Evolutionary conservation across 2,888 invertebrate genomes (phyloP), one percentile per base, ranked within the genome.

Genomic region (Epinotia demarniana): DNA sequence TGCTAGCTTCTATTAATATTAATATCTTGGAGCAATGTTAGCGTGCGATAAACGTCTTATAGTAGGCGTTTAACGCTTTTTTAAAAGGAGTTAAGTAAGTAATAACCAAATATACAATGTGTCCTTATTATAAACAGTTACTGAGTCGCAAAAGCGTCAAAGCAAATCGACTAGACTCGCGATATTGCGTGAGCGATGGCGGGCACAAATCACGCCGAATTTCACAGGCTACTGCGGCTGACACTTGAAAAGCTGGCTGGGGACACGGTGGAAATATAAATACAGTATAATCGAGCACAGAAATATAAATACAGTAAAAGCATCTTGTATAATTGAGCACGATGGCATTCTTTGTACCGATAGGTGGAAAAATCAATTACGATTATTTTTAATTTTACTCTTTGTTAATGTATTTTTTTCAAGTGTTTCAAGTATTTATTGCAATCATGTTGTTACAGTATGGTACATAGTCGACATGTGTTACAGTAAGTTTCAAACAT

Each of bases 131-230:
- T 64, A 64, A 53, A 67, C 23, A 68, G 43, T 43, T 43, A 68
- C 19, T 9, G 5, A 46, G 43, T 60, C 27, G 6, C 5, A 58
- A 27, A 60, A 27, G 16, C 23, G 58, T 27, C 23, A 12, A 4
- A 3, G 58, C 8, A 5, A 68, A 23, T 57, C 57, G 43, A 43
- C 23, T 18, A 16, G 1, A 27, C 8, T 11, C 39, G 43, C 46
- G 46, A 69, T 63, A 43, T 58, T 57, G 70, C 53, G 60, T 53
- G 75, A 75, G 70, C 13, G 53, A 75, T 64, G 16, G 49, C 49
- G 27, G 9, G 60, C 49, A 75, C 75, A 75, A 75, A 70, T 75
- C 75, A 75, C 64, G 49, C 4, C 58, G 43, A 70, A 70, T 75
- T 75, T 75, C 75, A 70, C 70, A 64, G 60, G 64, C 49, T 64